A percentile compares a stretch with the other conserved stretches of the same genome.
These are phyloP conservation scores for Parazoanthus atlanticus DNA, from an alignment of 92 coral and sea anemone species.

Conservation along the genomic window DNA sequence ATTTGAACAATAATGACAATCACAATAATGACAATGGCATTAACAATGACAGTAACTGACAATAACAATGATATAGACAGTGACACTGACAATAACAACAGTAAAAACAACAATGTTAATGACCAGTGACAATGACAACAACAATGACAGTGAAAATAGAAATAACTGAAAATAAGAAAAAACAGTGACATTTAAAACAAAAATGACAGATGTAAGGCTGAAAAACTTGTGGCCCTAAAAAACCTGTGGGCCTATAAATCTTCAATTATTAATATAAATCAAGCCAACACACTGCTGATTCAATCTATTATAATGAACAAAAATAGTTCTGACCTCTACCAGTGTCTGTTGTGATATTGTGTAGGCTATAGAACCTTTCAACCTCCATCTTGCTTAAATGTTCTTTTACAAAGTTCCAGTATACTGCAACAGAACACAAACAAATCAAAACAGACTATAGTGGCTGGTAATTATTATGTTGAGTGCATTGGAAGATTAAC, in stretches of 20 bases:
- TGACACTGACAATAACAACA: too few species aligned
- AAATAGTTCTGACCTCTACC: slow-evolving; percentile 73
- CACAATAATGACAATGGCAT: not conserved
- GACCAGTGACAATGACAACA: too few species aligned
- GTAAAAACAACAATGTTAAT: too few species aligned
- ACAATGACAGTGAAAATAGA: too few species aligned
- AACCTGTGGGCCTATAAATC: not conserved
- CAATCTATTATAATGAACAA: not conserved
- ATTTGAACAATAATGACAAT: not conserved
- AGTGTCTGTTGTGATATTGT: slow-evolving; percentile 85
- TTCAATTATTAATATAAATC: too few species aligned
- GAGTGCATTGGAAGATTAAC: too few species aligned
- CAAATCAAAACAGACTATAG: too few species aligned
- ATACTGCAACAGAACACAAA: slow-evolving; percentile 49
- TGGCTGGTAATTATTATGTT: too few species aligned
- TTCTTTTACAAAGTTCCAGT: slow-evolving; percentile 84
- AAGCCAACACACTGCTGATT: not conserved
- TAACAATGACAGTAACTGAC: not conserved
- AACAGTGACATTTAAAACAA: too few species aligned
- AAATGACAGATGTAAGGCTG: not conserved
- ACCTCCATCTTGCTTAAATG: slow-evolving; percentile 86
- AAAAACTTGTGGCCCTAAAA: not conserved
- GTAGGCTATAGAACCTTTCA: slow-evolving; percentile 72
- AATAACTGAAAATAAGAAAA: too few species aligned
- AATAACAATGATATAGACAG: too few species aligned